Conservation (phyloP, 2,113 vertebrate genomes). For the Onychostoma macrolepis region DNA sequence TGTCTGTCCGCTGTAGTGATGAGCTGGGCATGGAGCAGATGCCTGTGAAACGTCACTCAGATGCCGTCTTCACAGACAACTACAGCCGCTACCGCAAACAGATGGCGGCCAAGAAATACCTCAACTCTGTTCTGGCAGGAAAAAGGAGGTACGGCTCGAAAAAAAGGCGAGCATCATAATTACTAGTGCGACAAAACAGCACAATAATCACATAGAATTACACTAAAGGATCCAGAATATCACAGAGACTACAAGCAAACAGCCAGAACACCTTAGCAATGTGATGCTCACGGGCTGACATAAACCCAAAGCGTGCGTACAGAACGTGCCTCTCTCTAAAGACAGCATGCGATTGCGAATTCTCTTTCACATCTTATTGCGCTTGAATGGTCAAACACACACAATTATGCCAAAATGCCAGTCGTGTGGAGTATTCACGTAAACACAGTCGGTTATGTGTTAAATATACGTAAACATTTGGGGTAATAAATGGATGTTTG, state of each 20-base stretch:
- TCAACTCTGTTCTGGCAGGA: slow-evolving; percentile 82
- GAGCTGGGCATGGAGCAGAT: slow-evolving; percentile 68
- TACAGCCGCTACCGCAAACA: slow-evolving; percentile 86
- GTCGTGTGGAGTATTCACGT: no score
- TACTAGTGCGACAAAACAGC: not conserved
- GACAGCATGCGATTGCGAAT: no score
- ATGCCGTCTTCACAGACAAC: slow-evolving; percentile 87
- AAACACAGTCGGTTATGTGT: no score
- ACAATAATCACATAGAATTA: not conserved
- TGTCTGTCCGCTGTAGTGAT: slow-evolving; percentile 56
- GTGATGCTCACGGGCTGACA: no score
- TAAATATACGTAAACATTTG: no score
- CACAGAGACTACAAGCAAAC: not conserved
- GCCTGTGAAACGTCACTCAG: slow-evolving; percentile 84
- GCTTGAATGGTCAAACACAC: not conserved
- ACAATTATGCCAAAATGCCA: not conserved
- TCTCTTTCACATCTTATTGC: not conserved
- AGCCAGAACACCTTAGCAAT: not conserved
- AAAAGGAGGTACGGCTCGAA: slow-evolving; percentile 81
- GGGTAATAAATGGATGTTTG: no score
- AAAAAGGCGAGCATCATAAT: not conserved
- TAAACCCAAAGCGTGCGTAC: no score
- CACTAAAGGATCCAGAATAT: not conserved
- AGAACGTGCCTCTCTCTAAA: no score
- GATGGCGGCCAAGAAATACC: slow-evolving; percentile 88